A percentile compares a stretch with the other conserved stretches of the same genome.
phyloP scores from a whole-genome alignment of 2,888 invertebrate genomes.

The Mermis nigrescens region DNA sequence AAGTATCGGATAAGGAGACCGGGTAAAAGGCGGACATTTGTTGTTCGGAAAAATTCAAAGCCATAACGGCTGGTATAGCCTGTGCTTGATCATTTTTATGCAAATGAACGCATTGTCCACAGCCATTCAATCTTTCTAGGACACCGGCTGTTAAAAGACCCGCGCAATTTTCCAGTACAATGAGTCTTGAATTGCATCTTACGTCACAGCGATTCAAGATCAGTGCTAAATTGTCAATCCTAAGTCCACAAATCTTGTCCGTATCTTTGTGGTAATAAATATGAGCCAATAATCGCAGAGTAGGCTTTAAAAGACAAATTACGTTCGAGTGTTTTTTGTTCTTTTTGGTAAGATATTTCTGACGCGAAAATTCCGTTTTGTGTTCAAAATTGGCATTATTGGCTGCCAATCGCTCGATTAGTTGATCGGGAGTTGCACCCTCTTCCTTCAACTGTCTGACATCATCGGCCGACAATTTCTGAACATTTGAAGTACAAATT shows the following conservation, averaged over 20 bases:
- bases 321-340: slow-evolving; percentile 75
- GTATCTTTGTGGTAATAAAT: slow-evolving; percentile 60
- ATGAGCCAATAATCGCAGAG: slow-evolving; percentile 57
- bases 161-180: slow-evolving; percentile 68
- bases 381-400: not conserved
- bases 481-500: not conserved
- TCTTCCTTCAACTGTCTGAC: not conserved
- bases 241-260: slow-evolving; percentile 38
- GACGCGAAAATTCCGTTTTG: not conserved
- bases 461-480: not conserved
- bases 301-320: slow-evolving; percentile 52
- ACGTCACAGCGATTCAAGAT: slow-evolving; percentile 62
- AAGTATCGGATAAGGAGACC: not conserved
- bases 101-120: slow-evolving; percentile 38
- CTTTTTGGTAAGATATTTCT: slow-evolving; percentile 65
- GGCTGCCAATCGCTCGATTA: not conserved
- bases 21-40: not conserved
- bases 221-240: slow-evolving; percentile 72
- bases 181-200: slow-evolving; percentile 41
- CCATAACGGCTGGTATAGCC: slow-evolving; percentile 9
- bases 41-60: slow-evolving; percentile 9
- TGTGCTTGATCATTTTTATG: slow-evolving; percentile 14
- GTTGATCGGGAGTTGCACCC: not conserved
- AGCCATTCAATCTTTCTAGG: slow-evolving; percentile 50
- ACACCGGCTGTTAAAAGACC: slow-evolving; percentile 65